Evolutionary conservation across 2,113 vertebrate species (phyloP).

Genomic region (Prochilodus magdalenae): DNA sequence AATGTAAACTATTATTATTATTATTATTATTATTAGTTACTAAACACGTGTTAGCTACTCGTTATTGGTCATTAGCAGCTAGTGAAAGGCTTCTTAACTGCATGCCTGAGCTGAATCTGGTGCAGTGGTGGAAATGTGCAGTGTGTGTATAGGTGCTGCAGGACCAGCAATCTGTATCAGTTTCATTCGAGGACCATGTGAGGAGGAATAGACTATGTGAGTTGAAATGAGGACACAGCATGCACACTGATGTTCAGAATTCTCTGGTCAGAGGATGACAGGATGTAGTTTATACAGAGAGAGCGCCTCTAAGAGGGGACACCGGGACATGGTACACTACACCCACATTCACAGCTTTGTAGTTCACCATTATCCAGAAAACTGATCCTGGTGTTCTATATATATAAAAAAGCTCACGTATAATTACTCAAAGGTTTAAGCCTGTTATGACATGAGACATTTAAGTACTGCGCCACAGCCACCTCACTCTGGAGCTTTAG

Average conservation of each 20-base stretch:
- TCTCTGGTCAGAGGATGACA: too few species aligned
- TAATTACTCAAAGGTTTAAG: not conserved
- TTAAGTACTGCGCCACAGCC: not conserved
- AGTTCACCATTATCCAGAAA: not conserved
- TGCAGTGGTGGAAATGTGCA: not conserved
- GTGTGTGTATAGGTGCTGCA: not conserved
- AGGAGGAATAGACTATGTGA: not conserved
- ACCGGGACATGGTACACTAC: not conserved
- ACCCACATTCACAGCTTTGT: not conserved
- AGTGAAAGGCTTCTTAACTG: constrained; percentile 8
- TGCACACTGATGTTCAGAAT: too few species aligned
- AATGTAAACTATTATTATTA: too few species aligned
- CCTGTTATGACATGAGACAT: constrained; percentile 7
- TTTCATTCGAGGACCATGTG: not conserved
- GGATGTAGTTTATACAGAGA: not conserved
- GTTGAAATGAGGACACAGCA: too few species aligned
- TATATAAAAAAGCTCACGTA: not conserved
- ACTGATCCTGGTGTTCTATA: not conserved
- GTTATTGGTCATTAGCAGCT: constrained; percentile 3
- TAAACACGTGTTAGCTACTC: not conserved
- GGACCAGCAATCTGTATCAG: not conserved
- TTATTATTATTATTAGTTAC: not conserved
- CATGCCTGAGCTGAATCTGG: not conserved
- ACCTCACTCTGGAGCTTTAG: not conserved
- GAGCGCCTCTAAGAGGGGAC: not conserved